Evolutionary conservation across 2,888 invertebrate genomes (phyloP), one percentile per base, ranked within the genome.

Genomic region (Meghimatium bilineatum): DNA sequence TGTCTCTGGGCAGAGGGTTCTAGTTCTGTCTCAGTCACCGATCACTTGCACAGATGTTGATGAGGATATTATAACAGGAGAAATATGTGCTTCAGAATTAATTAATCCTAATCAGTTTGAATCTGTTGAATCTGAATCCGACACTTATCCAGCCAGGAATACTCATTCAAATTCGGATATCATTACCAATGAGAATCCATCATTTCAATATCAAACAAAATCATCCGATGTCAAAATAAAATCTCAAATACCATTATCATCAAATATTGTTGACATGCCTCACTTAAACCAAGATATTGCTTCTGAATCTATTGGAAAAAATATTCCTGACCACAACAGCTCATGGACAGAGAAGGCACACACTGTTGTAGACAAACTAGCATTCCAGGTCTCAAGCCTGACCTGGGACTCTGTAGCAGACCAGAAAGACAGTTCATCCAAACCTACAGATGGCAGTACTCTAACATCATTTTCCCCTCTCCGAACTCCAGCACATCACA

Each of bases 401-500:
- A 44, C 66, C 32, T 63, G 60, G 66, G 80, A 32, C n/a, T 32
- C 69, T 1, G 5, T 32, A 26, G 34, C 6, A 26, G 56, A 69
- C 2, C 71, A 71, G 23, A 32, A 36, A 29, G 34, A 69, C 2
- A 29, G 26, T 49, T 56, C 74, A 26, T 29, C 81, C 34, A 74
- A 74, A 49, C n/a, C 49, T 38, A 32, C 17, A 36, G 66, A n/a
- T 36, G 34, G 79, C 29, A 60, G 76, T 3, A 85, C 87, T 0
- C 85, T 85, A 12, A 87, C 88, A 60, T 88, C 90, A 26, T 88
- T 90, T 63, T 90, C 90, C 36, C 89, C 90, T 0, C 88, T 91
- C 71, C 89, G 89, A 29, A 87, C 88, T 1, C 89, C 91, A 0
- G 91, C 91, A 32, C 90, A 87, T 38, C 89, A 91, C 79, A 85